These are phyloP conservation scores for Glyptemys insculpta DNA, from an alignment of 2,797 vertebrate species.

Conservation along the genomic window DNA sequence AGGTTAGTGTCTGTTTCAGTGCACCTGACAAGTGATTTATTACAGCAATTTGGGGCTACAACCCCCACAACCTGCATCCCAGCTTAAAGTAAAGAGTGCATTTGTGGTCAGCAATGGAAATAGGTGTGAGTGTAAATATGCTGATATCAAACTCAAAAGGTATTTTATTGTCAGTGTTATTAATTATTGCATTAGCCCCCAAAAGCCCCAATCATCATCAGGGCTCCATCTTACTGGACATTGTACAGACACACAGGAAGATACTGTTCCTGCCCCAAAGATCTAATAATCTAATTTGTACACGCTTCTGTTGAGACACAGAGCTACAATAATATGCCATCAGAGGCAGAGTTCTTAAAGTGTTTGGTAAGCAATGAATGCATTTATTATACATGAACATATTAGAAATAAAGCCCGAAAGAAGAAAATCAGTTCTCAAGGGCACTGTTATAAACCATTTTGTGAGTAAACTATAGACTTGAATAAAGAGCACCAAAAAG, in stretches of 20 bases:
- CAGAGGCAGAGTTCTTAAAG: background rate
- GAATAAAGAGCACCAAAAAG: background rate
- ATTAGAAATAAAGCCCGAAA: slow-evolving; percentile 34
- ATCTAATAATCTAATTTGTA: background rate
- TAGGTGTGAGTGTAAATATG: background rate
- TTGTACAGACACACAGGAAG: background rate
- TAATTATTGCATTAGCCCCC: background rate
- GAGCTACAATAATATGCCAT: background rate
- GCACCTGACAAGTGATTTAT: background rate
- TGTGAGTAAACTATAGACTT: slow-evolving; percentile 54
- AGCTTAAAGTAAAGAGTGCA: background rate
- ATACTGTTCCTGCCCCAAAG: background rate
- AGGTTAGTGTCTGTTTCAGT: background rate
- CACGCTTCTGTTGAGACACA: background rate
- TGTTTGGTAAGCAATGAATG: slow-evolving; percentile 14
- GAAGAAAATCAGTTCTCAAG: slow-evolving; percentile 49
- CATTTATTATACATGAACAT: slow-evolving; percentile 54
- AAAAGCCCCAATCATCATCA: background rate
- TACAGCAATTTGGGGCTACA: background rate
- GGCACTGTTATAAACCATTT: slow-evolving; percentile 17
- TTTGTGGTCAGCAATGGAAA: background rate
- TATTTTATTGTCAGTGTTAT: background rate
- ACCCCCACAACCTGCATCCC: background rate
- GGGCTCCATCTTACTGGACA: background rate
- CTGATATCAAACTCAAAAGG: background rate